phyloP scores from a whole-genome alignment of 2,797 vertebrate species.

The Gouania willdenowi region DNA sequence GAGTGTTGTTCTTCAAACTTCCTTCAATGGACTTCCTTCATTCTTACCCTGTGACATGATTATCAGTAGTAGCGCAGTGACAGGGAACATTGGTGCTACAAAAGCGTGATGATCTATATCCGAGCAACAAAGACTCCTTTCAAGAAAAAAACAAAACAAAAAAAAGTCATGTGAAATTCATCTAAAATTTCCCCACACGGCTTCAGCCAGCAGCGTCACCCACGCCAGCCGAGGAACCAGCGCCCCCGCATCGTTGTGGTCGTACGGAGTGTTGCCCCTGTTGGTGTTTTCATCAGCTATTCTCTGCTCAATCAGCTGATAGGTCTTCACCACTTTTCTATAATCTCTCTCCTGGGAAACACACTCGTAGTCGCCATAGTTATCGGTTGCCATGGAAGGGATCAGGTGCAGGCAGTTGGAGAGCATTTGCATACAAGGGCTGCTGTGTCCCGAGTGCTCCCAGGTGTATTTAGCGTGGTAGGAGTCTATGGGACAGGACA shows the following conservation, averaged over 20 bases:
- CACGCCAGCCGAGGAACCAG: background rate
- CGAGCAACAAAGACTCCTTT: background rate
- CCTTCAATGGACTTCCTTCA: background rate
- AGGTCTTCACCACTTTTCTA: constrained; percentile 54
- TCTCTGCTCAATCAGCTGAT: constrained; percentile 27
- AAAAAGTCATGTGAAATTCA: background rate
- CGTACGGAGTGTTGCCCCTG: rapidly evolving
- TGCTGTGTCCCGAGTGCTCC: constrained; percentile 38
- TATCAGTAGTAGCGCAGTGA: background rate
- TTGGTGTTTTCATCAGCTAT: background rate
- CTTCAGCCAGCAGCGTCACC: constrained; percentile 7
- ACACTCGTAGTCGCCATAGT: constrained; percentile 68
- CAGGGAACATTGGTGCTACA: too few relatives aligned
- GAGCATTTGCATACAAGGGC: constrained; percentile 61
- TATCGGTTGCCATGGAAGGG: constrained; percentile 41
- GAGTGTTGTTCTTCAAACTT: background rate
- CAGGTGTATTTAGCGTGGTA: constrained; percentile 76
- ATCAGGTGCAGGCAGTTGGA: constrained; percentile 73
- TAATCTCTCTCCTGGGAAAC: constrained; percentile 67
- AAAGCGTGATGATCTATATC: background rate
- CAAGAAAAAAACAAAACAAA: too few relatives aligned
- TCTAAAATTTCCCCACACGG: constrained; percentile 2
- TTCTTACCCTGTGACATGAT: background rate
- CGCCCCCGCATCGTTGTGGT: constrained; percentile 3
- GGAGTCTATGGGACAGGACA: constrained; percentile 76